A percentile compares a stretch with the other conserved stretches of the same genome.
These are phyloP conservation scores for Brachionus sp. DNA, from an alignment of 1,140 invertebrate species.

Conservation along the genomic window DNA sequence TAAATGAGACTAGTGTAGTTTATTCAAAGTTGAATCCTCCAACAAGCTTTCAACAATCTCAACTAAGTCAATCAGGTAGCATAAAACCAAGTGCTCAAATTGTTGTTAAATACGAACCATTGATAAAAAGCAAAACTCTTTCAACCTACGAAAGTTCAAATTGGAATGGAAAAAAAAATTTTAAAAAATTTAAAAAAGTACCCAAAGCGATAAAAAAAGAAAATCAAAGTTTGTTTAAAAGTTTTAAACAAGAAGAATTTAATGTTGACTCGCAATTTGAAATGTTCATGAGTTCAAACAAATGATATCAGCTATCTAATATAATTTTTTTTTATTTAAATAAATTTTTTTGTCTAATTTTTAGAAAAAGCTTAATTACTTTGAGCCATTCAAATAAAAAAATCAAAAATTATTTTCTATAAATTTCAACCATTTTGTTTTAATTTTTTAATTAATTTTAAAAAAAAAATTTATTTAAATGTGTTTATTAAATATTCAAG, in stretches of 20 bases:
- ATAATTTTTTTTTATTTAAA: background rate
- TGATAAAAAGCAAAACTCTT: slow-evolving; percentile 50
- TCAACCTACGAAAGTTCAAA: background rate
- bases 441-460: no score
- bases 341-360: background rate
- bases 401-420: no score
- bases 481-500: no score
- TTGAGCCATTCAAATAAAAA: no score
- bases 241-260: slow-evolving; percentile 36
- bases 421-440: no score
- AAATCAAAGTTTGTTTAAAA: slow-evolving; percentile 1
- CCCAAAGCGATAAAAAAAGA: slow-evolving; percentile 33
- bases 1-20: background rate
- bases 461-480: no score
- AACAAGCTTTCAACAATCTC: background rate
- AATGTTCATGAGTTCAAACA: slow-evolving; percentile 43
- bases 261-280: slow-evolving; percentile 33
- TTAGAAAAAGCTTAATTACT: no score
- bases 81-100: slow-evolving; percentile 50
- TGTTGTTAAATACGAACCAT: slow-evolving; percentile 56
- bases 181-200: slow-evolving; percentile 40
- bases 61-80: background rate
- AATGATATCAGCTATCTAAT: background rate
- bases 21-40: slow-evolving; percentile 2
- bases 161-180: slow-evolving; percentile 16